phyloP scores from a whole-genome alignment of 2,797 vertebrate species.

The Lagodon rhomboides region DNA sequence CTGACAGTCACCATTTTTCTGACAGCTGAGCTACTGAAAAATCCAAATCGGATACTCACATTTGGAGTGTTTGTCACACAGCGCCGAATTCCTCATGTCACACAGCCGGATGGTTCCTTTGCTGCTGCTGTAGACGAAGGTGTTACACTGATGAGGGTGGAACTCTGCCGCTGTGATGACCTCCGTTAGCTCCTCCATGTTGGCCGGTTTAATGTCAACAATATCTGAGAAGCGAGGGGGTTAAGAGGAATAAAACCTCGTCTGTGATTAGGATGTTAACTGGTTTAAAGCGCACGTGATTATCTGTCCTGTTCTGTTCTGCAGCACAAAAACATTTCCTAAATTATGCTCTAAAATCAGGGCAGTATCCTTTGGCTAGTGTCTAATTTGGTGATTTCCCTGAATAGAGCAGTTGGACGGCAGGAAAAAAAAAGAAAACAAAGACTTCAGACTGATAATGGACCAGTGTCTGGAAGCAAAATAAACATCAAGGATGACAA shows the following conservation, averaged over 20 bases:
- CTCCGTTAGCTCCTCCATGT: constrained; percentile 99
- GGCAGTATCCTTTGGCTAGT: not conserved
- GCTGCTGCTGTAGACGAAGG: constrained; percentile 99
- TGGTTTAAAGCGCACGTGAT: rapidly evolving
- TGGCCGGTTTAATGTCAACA: constrained; percentile 98
- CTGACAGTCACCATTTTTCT: not conserved
- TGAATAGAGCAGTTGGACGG: not conserved
- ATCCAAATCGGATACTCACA: constrained; percentile 81
- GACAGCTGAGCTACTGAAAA: not conserved
- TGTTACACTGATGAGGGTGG: constrained; percentile 97
- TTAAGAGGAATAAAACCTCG: constrained; percentile 77
- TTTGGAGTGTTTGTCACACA: constrained; percentile 97
- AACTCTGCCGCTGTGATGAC: constrained; percentile 99
- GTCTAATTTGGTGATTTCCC: not conserved
- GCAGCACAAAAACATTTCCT: not conserved
- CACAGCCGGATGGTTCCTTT: constrained; percentile 99
- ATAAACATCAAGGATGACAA: not conserved
- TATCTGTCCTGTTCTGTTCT: not conserved
- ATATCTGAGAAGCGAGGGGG: constrained; percentile 86
- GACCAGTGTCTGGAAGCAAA: not conserved
- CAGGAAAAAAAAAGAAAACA: not conserved
- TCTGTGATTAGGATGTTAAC: rapidly evolving
- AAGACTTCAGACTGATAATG: not conserved
- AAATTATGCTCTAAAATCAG: not conserved
- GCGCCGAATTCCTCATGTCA: constrained; percentile 95